Evolutionary conservation across 2,113 vertebrate species (phyloP).

Genomic region (Pogonocichla stellata): DNA sequence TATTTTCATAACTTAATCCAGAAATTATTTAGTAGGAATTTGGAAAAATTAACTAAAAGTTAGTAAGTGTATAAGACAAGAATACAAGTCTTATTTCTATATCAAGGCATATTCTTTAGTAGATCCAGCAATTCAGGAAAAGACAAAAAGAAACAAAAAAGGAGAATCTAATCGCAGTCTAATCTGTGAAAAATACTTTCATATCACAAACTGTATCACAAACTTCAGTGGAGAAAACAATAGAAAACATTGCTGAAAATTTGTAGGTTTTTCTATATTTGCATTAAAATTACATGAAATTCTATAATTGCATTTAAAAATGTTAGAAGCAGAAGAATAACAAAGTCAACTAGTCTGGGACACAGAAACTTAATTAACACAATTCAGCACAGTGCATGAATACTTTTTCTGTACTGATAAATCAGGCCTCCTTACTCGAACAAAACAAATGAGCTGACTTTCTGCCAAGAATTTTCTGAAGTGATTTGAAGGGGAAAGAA

Average conservation of each 20-base stretch:
- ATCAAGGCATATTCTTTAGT: not conserved
- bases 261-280: not conserved
- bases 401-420: slow-evolving; percentile 13
- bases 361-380: not conserved
- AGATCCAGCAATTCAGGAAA: not conserved
- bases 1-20: not conserved
- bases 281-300: not conserved
- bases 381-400: not conserved
- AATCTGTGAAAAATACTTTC: not conserved
- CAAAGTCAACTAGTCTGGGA: not conserved
- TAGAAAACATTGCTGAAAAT: not conserved
- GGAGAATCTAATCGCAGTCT: not conserved
- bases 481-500: slow-evolving; percentile 58
- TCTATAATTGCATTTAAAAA: not conserved
- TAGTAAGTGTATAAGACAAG: not conserved
- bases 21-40: not conserved
- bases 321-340: not conserved
- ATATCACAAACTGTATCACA: not conserved
- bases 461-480: slow-evolving; percentile 44
- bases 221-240: not conserved
- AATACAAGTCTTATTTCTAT: not conserved
- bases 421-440: not conserved
- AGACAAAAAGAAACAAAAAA: not conserved
- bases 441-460: slow-evolving; percentile 35
- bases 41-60: not conserved